phyloP scores from a whole-genome alignment of 2,797 vertebrate genomes.

The Ctenochaetus hawaiiensis region DNA sequence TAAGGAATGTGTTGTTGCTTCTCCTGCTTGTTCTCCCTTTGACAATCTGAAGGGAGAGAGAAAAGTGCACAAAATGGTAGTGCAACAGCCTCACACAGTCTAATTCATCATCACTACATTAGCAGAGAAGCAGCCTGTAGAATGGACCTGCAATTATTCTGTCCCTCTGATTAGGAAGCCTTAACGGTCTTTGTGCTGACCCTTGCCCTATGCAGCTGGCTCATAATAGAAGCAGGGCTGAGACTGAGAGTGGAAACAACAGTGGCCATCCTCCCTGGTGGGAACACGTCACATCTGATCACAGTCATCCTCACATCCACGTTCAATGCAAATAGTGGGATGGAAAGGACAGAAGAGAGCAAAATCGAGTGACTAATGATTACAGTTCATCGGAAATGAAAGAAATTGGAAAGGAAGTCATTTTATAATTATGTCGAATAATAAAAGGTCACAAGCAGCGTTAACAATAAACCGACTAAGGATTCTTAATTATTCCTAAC shows the following conservation, averaged over 20 bases:
- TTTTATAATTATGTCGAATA: slow-evolving; percentile 2
- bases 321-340: slow-evolving; percentile 54
- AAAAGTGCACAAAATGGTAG: slow-evolving; percentile 47
- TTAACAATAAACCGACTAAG: neutral
- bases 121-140: slow-evolving; percentile 62
- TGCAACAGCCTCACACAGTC: slow-evolving; percentile 42
- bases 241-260: slow-evolving; percentile 71
- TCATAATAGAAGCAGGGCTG: slow-evolving; percentile 71
- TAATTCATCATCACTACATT: slow-evolving; percentile 69
- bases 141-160: slow-evolving; percentile 70
- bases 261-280: slow-evolving; percentile 76
- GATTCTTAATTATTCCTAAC: neutral
- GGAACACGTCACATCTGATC: slow-evolving; percentile 78
- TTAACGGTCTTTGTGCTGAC: slow-evolving; percentile 76
- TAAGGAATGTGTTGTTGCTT: slow-evolving; percentile 61
- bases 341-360: slow-evolving; percentile 37
- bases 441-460: neutral
- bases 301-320: slow-evolving; percentile 65
- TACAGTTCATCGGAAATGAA: slow-evolving; percentile 19
- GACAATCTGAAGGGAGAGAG: slow-evolving; percentile 25
- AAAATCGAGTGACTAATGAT: slow-evolving; percentile 43
- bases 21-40: slow-evolving; percentile 53
- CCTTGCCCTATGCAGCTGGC: slow-evolving; percentile 79
- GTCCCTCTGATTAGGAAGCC: slow-evolving; percentile 74
- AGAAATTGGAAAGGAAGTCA: slow-evolving; percentile 33